Base-by-base conservation (phyloP, 1,140 invertebrate species). In the Cydia amplana region DNA sequence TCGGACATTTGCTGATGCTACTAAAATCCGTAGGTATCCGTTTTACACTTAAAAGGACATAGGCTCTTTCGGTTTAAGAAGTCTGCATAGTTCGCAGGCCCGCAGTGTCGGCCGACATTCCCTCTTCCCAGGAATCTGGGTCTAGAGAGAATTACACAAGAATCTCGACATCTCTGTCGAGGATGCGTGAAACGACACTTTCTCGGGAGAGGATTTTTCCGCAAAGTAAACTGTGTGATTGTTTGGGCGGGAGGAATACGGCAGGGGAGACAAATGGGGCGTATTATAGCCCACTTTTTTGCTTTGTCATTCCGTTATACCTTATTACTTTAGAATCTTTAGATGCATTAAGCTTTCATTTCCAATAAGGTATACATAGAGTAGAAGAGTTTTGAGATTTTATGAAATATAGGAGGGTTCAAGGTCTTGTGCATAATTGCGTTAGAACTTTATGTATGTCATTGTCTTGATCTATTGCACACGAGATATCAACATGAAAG, bases 61-160 rank as follows among this genome's bases (percentile, higher is more conserved):
- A 60, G 6, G 20, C 20, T 60, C 20, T 60, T 60, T 60, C 7
- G 20, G 2, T 23, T 60, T 9, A 60, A 23, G 7, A 12, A 60
- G 18, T 60, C 55, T 60, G 20, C 20, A 60, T 60, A 60, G 55
- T 60, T 23, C 9, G 20, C 55, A 23, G 55, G 18, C 6, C n/a
- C 10, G 20, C 55, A 60, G 18, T 60, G 55, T 23, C 78, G 82
- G 79, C 78, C 76, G 79, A 78, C 79, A 82, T 81, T 81, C 77
- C 75, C 75, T 80, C 76, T 81, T 74, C 74, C 73, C 72, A 60
- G 72, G 78, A 81, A 83, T 78, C 78, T 73, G 74, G 32, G 74
- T 63, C 77, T 72, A 73, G 70, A 65, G 51, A 77, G 70, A 51
- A 78, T 80, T 84, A 79, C 79, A 77, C 76, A 80, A 83, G 77